These are phyloP conservation scores for Dryobota labecula DNA, from an alignment of 2,888 invertebrate species.

Conservation along the genomic window DNA sequence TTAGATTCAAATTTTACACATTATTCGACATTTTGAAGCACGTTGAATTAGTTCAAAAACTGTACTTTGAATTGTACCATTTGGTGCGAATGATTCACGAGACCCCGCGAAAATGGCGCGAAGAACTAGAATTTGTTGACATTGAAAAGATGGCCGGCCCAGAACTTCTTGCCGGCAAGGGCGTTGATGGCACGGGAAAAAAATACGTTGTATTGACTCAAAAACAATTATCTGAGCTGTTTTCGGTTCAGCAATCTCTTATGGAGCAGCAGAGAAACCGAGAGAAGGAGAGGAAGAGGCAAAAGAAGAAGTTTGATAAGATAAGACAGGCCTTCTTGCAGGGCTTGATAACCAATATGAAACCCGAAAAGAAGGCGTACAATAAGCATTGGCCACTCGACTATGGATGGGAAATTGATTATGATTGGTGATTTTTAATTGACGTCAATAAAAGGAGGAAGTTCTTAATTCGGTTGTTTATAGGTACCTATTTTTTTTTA, in stretches of 20 bases:
- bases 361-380: rapidly evolving
- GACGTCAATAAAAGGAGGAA: no score
- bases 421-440: constrained; percentile 63
- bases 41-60: constrained; percentile 27
- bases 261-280: rapidly evolving
- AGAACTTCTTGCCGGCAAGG: rapidly evolving
- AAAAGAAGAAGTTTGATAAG: neutral
- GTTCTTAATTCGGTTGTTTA: no score
- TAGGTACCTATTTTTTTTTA: no score
- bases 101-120: constrained; percentile 65
- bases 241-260: rapidly evolving
- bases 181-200: rapidly evolving
- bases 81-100: constrained; percentile 73
- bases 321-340: neutral
- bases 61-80: constrained; percentile 66
- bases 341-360: neutral
- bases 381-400: constrained; percentile 66
- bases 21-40: constrained; percentile 58
- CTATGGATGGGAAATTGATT: constrained; percentile 74
- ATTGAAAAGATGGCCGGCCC: rapidly evolving
- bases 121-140: rapidly evolving
- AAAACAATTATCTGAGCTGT: rapidly evolving
- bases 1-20: constrained; percentile 10
- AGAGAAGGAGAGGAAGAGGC: neutral
- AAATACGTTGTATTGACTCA: rapidly evolving